Base-by-base conservation (phyloP, 2,797 vertebrate genomes). In the Xenentodon cancila region DNA sequence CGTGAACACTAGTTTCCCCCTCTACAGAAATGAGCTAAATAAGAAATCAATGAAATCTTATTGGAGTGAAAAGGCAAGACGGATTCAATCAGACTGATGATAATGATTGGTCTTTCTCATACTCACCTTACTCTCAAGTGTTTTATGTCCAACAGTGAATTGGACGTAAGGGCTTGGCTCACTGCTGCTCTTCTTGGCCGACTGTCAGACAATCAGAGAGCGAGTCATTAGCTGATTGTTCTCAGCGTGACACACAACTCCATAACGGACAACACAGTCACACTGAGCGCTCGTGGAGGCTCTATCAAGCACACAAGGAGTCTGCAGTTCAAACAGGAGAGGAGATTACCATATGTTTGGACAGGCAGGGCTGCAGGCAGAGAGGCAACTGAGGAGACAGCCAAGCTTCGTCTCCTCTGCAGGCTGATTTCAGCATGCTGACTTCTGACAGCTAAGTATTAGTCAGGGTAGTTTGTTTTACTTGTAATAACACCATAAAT, bases 111-210 rank as follows among this genome's bases (percentile, higher is more conserved):
- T 20, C 3, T 0, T 34, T 42, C 0, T 3, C 5, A 3, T 22
- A 77, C 93, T 93, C 79, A 98, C 98, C 95, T 99, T 99, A 84
- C 98, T 99, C 79, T 97, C 95, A 17, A 92, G 92, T 0, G 93
- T 94, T 80, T 94, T 97, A 85, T 96, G 94, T 70, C 96, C 97
- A 7, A 99, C 93, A 15, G 94, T 96, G 75, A 99, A 91, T 59
- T 95, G 93, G 67, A 98, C 96, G 47, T 92, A 95, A 17, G 97
- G 96, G 70, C 94, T 97, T 59, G 97, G 97, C 25, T 95, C 96
- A 62, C 94, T 95, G 94, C 93, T 97, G 63, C 93, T 90, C 92
- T 98, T 99, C 94, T 97, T 98, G 71, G 93, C 94, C 64, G 94
- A 95, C 98, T 99, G 85, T 43, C 16, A 49, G 15, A 75, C 32